phyloP scores from a whole-genome alignment of 2,797 vertebrate genomes.

The Champsocephalus gunnari region DNA sequence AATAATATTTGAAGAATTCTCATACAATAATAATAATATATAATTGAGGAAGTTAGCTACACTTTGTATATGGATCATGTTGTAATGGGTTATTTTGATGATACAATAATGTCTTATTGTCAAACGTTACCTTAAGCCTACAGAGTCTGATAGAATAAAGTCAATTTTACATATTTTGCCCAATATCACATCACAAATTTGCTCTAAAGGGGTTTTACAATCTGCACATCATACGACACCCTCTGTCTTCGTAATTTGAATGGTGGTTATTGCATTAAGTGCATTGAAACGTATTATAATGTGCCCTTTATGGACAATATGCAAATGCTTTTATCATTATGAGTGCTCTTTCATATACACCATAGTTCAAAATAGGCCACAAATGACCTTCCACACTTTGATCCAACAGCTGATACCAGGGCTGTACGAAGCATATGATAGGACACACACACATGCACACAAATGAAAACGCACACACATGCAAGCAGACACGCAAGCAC shows the following conservation, averaged over 20 bases:
- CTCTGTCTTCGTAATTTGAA: background rate
- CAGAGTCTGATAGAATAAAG: background rate
- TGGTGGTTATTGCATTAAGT: background rate
- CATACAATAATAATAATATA: too few relatives aligned
- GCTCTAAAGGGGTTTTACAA: background rate
- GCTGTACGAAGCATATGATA: background rate
- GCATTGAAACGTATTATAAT: background rate
- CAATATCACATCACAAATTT: constrained; percentile 3
- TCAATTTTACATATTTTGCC: background rate
- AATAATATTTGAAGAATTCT: too few relatives aligned
- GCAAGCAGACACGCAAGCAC: background rate
- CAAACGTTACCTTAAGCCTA: background rate
- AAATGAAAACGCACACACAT: background rate
- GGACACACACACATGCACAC: background rate
- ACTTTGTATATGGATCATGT: background rate
- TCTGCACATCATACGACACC: background rate
- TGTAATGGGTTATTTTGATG: background rate
- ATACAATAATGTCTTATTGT: background rate
- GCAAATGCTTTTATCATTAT: background rate
- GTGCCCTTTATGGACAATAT: background rate
- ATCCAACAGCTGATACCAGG: constrained; percentile 19
- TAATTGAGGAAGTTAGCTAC: too few relatives aligned
- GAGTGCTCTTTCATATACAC: background rate
- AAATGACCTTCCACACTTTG: background rate
- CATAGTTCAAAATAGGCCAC: constrained; percentile 2